These are phyloP conservation scores for Epinotia ramella DNA, from an alignment of 2,888 invertebrate species.

Conservation along the genomic window DNA sequence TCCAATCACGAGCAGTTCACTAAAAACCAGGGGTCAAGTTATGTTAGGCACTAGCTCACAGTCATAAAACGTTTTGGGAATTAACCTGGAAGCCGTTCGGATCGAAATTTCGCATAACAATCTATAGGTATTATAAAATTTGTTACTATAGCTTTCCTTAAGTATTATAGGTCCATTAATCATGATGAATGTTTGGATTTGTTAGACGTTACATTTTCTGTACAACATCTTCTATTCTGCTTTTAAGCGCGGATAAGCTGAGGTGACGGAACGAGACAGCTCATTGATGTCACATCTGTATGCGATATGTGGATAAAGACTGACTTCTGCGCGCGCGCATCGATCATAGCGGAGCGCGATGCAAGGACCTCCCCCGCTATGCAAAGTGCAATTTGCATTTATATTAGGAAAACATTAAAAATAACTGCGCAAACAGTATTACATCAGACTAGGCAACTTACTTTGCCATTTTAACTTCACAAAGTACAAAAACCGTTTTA, in stretches of 20 bases:
- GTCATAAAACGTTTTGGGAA: neutral
- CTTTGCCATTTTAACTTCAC: too few relatives aligned
- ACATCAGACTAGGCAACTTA: neutral
- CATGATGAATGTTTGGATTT: too few relatives aligned
- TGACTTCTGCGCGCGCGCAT: constrained; percentile 18
- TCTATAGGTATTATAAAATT: too few relatives aligned
- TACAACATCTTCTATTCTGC: too few relatives aligned
- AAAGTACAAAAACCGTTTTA: too few relatives aligned
- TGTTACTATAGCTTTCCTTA: too few relatives aligned
- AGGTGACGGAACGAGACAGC: too few relatives aligned
- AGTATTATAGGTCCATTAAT: too few relatives aligned
- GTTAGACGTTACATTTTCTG: too few relatives aligned
- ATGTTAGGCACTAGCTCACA: neutral
- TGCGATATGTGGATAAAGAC: neutral
- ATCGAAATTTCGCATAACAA: neutral
- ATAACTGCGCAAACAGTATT: constrained; percentile 1
- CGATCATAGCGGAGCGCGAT: constrained; percentile 8
- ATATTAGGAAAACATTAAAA: constrained; percentile 13
- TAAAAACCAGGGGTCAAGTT: neutral
- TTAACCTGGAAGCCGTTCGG: neutral
- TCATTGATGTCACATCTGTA: neutral
- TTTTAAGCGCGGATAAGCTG: too few relatives aligned
- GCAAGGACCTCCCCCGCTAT: constrained; percentile 16
- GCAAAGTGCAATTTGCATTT: constrained; percentile 17
- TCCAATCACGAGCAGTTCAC: neutral